Conservation (phyloP, 1,140 invertebrate species). For the Micrasema minimum region DNA sequence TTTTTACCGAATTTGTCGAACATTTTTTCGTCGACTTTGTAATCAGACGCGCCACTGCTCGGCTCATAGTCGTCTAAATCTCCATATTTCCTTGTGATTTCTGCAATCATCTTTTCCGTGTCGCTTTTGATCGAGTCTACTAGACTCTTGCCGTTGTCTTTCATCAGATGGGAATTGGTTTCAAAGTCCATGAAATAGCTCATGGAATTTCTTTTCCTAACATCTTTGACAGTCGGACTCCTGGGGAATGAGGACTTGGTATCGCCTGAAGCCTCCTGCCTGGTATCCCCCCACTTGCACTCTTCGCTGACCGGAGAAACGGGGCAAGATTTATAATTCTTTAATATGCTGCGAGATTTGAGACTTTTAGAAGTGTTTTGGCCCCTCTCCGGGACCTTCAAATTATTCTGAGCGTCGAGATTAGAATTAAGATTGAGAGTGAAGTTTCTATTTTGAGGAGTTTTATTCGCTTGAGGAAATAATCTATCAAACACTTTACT, state of each 20-base stretch:
- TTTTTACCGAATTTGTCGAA: constrained; percentile 33
- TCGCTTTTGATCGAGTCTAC: constrained; percentile 71
- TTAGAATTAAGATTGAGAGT: constrained; percentile 58
- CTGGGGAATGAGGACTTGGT: constrained; percentile 8
- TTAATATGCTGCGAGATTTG: constrained; percentile 70
- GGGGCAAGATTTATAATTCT: constrained; percentile 75
- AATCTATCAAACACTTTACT: constrained; percentile 64
- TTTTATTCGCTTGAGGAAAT: constrained; percentile 56
- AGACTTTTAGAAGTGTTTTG: constrained; percentile 39
- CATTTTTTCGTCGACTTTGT: constrained; percentile 57
- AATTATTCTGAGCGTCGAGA: constrained; percentile 40
- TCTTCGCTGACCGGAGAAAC: constrained; percentile 76
- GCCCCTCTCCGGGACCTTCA: constrained; percentile 24
- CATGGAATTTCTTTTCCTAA: constrained; percentile 66
- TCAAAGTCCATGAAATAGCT: constrained; percentile 70
- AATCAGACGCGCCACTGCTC: constrained; percentile 56
- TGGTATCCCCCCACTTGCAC: constrained; percentile 70
- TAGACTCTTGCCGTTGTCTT: constrained; percentile 70
- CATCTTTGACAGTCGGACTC: constrained; percentile 22
- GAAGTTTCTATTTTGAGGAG: constrained; percentile 59
- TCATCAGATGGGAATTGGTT: constrained; percentile 61
- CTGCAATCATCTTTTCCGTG: constrained; percentile 72
- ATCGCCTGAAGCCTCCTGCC: constrained; percentile 50
- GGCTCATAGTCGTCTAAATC: constrained; percentile 69
- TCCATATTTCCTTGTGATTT: constrained; percentile 71